Evolutionary conservation across 1,140 invertebrate species (phyloP).

Genomic region (Euwallacea similis): DNA sequence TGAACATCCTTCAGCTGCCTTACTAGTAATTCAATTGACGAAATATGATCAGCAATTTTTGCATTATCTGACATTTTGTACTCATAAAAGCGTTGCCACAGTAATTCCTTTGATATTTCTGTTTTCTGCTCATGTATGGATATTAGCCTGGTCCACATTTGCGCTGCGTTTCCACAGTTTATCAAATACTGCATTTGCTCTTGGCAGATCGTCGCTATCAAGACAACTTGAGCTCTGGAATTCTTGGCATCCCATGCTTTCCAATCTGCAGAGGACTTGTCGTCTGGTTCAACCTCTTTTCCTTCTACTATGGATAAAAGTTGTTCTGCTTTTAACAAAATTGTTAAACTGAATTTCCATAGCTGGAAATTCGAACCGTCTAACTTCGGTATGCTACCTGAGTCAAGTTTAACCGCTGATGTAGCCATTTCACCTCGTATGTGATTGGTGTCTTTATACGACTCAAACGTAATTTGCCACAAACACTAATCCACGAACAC

Average conservation of each 20-base stretch:
- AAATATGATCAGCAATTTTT: conserved; percentile 23
- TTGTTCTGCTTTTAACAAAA: conserved; percentile 32
- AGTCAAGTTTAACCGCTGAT: conserved; percentile 13
- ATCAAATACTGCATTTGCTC: conserved; percentile 48
- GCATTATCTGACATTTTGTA: conserved; percentile 13
- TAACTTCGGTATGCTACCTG: conserved; percentile 22
- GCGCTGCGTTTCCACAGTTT: conserved; percentile 45
- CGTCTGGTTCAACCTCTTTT: conserved; percentile 10
- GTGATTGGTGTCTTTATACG: conserved; percentile 11
- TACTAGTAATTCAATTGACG: conserved; percentile 35
- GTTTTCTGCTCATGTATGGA: conserved; percentile 50
- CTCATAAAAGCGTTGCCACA: conserved; percentile 28
- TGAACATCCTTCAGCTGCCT: conserved; percentile 41
- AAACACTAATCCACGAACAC: too few species aligned
- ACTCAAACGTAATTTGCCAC: conserved; percentile 28
- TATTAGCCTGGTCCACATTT: conserved; percentile 51
- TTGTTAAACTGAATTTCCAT: conserved; percentile 35
- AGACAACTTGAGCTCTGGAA: conserved; percentile 40
- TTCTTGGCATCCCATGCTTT: conserved; percentile 37
- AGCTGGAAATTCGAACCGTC: conserved; percentile 35
- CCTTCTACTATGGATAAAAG: conserved; percentile 20
- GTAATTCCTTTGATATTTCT: conserved; percentile 18
- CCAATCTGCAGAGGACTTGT: conserved; percentile 8
- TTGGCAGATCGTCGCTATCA: conserved; percentile 43
- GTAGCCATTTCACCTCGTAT: conserved; percentile 13